These are phyloP conservation scores for Ichneumoninae sp. DNA, from an alignment of 2,888 invertebrate species.

Conservation along the genomic window DNA sequence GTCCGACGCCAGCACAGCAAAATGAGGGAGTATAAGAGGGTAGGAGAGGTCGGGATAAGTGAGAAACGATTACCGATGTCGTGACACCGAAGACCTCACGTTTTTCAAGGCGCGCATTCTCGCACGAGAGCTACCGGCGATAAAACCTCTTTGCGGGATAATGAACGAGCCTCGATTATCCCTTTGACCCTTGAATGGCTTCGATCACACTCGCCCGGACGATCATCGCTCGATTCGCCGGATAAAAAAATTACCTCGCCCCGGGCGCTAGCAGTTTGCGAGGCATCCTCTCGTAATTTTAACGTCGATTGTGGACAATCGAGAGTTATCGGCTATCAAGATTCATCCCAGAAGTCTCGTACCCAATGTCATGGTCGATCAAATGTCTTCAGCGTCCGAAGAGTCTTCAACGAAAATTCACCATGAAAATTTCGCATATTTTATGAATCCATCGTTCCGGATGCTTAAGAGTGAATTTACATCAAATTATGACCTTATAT, in stretches of 20 bases:
- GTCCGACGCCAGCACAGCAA: neutral
- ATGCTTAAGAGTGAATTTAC: neutral
- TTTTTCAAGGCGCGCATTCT: conserved; percentile 33
- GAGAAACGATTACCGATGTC: conserved; percentile 51
- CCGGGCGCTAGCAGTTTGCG: conserved; percentile 49
- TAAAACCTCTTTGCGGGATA: conserved; percentile 51
- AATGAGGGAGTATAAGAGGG: conserved; percentile 18
- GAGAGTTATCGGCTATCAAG: conserved; percentile 10
- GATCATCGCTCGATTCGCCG: conserved; percentile 27
- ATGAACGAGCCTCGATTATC: conserved; percentile 64
- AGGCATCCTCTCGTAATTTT: conserved; percentile 17
- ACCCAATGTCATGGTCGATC: neutral
- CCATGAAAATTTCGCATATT: neutral
- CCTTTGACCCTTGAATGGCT: conserved; percentile 62
- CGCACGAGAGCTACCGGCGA: conserved; percentile 57
- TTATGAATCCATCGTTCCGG: neutral
- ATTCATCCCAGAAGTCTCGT: neutral
- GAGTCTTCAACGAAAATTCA: neutral
- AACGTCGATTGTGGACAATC: neutral
- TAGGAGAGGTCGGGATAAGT: conserved; percentile 27
- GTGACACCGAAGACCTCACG: conserved; percentile 44
- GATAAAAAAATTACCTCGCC: conserved; percentile 48
- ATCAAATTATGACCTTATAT: neutral
- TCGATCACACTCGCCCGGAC: conserved; percentile 49
- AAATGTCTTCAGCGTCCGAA: neutral